Evolutionary conservation across 2,113 vertebrate species (phyloP), one percentile per base, ranked within the genome.

Genomic region (Caranx melampygus): DNA sequence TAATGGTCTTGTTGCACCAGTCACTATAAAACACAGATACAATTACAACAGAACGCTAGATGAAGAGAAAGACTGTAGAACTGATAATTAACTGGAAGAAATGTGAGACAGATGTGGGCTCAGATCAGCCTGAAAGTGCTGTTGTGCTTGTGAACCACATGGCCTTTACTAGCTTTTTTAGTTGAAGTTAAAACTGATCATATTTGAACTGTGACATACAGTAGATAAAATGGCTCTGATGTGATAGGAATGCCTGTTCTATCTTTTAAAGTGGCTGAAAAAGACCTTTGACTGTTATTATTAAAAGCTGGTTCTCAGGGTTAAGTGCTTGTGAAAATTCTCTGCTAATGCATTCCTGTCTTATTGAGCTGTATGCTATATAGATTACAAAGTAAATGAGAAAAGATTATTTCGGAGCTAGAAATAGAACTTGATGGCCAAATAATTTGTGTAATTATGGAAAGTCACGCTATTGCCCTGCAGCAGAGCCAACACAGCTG

Each of bases 381-480:
- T 84, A 72, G 35, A 78, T 84, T 67, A 73, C 62, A 88, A 80
- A 75, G 45, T 77, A 71, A 89, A 84, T 61, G 71, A 65, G 71
- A 63, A 82, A 88, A 74, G 21, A 89, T 87, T 58, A 57, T 75
- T 79, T 74, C 52, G 15, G 66, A 58, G 82, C 49, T 35, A n/a
- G 60, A 51, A 77, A 57, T 47, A n/a, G 54, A 79, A 55, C 47
- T 75, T 75, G 67, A 89, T 86, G 66, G 73, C 49, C 58, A 79
- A 80, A 88, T 84, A 51, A 75, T 87, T 77, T 75, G 42, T 78
- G 45, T 60, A 87, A 81, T 88, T 83, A 75, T 66, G 57, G 33
- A 72, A 65, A 78, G 73, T 57, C 69, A 60, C 4, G 6, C 3
- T 26, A 4, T 34, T 67, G 62, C 52, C 67, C 31, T 34, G 18